phyloP scores from a whole-genome alignment of 2,113 vertebrate species.

The Gasterosteus nipponicus region DNA sequence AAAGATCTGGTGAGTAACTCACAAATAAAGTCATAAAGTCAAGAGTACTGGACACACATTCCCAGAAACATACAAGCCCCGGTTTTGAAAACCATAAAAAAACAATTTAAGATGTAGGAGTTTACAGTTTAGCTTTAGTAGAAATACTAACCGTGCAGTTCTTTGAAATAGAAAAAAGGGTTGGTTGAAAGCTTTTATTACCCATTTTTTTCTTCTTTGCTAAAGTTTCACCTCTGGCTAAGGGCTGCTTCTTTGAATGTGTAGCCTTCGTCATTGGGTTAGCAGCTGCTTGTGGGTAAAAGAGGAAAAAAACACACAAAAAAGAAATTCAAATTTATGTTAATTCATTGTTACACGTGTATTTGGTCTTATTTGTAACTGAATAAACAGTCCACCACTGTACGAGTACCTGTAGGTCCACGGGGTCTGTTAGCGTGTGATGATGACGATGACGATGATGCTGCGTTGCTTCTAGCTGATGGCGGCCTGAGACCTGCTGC shows the following conservation, averaged over 20 bases:
- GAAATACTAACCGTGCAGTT: neutral
- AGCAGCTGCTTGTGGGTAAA: neutral
- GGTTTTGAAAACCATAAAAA: neutral
- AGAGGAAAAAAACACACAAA: neutral
- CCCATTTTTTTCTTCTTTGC: conserved; percentile 65
- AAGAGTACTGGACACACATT: neutral
- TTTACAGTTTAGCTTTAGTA: neutral
- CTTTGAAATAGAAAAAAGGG: neutral
- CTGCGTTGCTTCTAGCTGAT: conserved; percentile 7
- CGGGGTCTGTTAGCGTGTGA: conserved; percentile 21
- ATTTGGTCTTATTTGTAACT: neutral
- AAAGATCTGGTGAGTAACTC: neutral
- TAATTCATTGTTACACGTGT: neutral
- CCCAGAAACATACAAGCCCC: neutral
- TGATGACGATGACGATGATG: conserved; percentile 15
- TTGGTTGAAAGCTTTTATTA: conserved; percentile 31
- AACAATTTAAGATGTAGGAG: neutral
- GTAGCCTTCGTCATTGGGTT: conserved; percentile 18
- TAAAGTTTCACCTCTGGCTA: conserved; percentile 40
- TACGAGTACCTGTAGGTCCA: conserved; percentile 37
- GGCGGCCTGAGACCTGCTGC: conserved; percentile 17
- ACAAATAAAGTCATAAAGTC: neutral
- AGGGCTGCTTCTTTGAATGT: conserved; percentile 48
- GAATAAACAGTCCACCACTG: neutral
- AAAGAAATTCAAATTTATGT: neutral